These are phyloP conservation scores for Aldabrachelys gigantea DNA, from an alignment of 2,113 vertebrate species.

Conservation along the genomic window DNA sequence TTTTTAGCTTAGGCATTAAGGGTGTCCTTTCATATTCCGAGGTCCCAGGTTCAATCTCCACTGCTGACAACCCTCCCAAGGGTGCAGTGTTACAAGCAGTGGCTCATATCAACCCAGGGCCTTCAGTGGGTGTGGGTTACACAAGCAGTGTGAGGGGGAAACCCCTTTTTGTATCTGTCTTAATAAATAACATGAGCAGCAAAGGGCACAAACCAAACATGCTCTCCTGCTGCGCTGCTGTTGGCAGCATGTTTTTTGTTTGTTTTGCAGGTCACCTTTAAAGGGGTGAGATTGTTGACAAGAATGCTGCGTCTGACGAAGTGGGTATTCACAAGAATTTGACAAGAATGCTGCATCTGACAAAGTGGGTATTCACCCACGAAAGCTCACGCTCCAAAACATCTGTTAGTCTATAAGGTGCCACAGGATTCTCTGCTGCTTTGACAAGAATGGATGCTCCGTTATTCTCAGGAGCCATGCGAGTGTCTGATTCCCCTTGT, in stretches of 20 bases:
- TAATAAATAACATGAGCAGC: background rate
- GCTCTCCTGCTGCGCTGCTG: background rate
- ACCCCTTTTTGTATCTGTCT: background rate
- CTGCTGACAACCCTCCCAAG: background rate
- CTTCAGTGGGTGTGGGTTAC: background rate
- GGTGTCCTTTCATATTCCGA: background rate
- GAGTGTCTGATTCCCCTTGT: background rate
- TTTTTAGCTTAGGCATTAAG: background rate
- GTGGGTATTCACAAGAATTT: too few species aligned
- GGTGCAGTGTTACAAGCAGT: background rate
- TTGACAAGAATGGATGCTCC: background rate
- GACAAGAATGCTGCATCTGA: too few species aligned
- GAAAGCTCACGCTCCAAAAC: too few species aligned
- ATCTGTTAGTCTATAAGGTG: too few species aligned
- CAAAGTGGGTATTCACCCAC: too few species aligned
- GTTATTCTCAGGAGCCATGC: background rate
- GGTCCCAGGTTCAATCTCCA: background rate
- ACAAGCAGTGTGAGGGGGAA: background rate
- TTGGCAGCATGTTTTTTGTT: background rate
- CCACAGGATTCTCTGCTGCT: too few species aligned
- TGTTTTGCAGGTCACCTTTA: background rate
- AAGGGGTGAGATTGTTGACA: conserved; percentile 1
- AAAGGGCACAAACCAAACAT: background rate
- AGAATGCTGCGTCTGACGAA: background rate
- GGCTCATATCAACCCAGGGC: background rate